Evolutionary conservation across 1,140 invertebrate species (phyloP), one percentile per base, ranked within the genome.

Genomic region (Aphelinus certus): DNA sequence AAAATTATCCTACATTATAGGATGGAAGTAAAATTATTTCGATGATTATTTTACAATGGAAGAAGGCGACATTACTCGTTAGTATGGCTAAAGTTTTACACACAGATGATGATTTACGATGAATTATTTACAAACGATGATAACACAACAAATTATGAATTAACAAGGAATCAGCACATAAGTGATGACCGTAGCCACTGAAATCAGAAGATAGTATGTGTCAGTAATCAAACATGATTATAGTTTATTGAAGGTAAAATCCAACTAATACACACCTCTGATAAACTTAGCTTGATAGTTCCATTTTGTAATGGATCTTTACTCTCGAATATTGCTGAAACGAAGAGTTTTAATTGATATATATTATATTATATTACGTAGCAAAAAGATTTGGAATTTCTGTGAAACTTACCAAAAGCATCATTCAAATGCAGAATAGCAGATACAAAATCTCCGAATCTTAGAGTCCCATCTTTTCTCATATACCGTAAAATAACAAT

Each of bases 361-460:
- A 65, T 68, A n/a, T 43, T 3, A 42, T 56, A 65, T 62, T 55
- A 45, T 46, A 48, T 42, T 42, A 49, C 26, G 48, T 43, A 72
- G n/a, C 7, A 7, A 64, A 76, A 76, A 76, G 42, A 69, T 63
- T 26, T 26, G 26, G 26, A 26, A 26, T 26, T 26, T 26, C 26
- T 26, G 7, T 10, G 4, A 46, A 69, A 46, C 90, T 93, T 90
- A 95, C 95, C 93, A 84, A 97, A 97, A 49, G 95, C 94, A 71
- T 95, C 92, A 73, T 94, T 95, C 49, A 98, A 88, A 83, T 96
- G 95, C 76, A 97, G 89, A 82, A 97, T 94, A 53, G 95, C 94
- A 3, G 94, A 95, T 1, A 97, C 95, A 83, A 96, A 97, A 85
- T 98, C 96, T 26, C 96, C 96, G 83, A 97, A 96, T 80, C 96